Percentiles rank a stretch among this genome's conserved stretches.
phyloP scores from a whole-genome alignment of 2,888 invertebrate genomes.

The Villa cingulata region DNA sequence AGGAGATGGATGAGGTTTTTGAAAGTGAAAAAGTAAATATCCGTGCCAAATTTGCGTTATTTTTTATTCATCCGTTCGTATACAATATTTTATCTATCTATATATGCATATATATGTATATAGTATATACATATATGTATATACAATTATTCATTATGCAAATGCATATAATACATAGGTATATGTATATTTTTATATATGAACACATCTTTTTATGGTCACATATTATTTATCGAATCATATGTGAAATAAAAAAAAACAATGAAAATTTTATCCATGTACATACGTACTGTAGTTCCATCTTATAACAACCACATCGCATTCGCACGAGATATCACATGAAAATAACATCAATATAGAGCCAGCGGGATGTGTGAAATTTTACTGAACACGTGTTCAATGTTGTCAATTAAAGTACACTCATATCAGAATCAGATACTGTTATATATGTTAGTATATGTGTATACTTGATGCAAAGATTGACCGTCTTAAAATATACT shows the following conservation, averaged over 20 bases:
- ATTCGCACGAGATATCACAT: constrained; percentile 1
- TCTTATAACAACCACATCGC: not conserved
- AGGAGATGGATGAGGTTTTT: no score
- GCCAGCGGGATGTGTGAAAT: constrained; percentile 5
- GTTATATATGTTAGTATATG: no score
- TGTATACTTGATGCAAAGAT: not conserved
- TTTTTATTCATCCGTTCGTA: no score
- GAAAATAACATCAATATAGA: constrained; percentile 1
- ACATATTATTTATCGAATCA: not conserved
- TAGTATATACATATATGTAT: no score
- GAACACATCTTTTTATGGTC: no score
- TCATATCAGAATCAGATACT: no score
- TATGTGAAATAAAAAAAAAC: not conserved
- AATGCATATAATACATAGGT: no score
- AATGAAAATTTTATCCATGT: not conserved
- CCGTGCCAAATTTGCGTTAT: not conserved
- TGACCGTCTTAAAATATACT: not conserved
- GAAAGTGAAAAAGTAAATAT: not conserved
- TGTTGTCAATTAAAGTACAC: constrained; percentile 3
- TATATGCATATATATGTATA: no score
- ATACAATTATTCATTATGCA: no score
- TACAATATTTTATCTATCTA: no score
- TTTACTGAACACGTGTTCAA: constrained; percentile 8
- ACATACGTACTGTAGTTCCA: not conserved
- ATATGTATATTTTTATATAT: no score